Base-by-base conservation (phyloP, 2,797 vertebrate species). In the Enteromius anoplus region DNA sequence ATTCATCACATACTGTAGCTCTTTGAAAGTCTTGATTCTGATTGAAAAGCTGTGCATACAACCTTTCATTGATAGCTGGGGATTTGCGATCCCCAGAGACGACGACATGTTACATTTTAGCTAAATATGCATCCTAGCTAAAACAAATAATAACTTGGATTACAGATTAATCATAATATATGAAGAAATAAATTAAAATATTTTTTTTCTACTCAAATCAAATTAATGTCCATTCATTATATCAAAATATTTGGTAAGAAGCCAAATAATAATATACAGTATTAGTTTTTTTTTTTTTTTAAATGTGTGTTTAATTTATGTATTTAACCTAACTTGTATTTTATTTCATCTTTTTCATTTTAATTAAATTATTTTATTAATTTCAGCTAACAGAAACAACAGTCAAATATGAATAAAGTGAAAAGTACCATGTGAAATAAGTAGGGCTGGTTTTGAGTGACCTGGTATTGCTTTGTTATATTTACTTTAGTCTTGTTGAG, bases 401-500 rank as follows among this genome's bases (percentile, higher is more conserved):
- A n/a, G n/a, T 71, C 2, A 62, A 14, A 62, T 29, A 6, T 42
- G 9, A 32, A 77, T 47, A 77, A 14, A 26, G 42, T 15, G 26
- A 37, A 62, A 64, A 53, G 29, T 19, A 53, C 21, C 34, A 42
- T 70, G 78, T 58, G 6, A 70, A 55, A 42, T 55, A n/a, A 29
- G 34, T 19, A 64, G 29, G 60, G 60, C 34, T 55, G 49, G 32
- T 26, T 76, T 51, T 26, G 26, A 82, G 23, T 76, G 64, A 55
- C 15, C 34, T 42, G 32, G 26, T 64, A 64, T 64, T 17, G 45
- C 32, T 66, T 29, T 14, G 23, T 47, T 26, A 15, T n/a, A 37
- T 51, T 72, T 62, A 64, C 29, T 42, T 69, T 37, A 65, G 23
- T 45, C 40, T 11, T 78, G 60, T 47, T 83, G 21, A 26, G 66